Evolutionary conservation across 2,113 vertebrate genomes (phyloP), one percentile per base, ranked within the genome.

Genomic region (Climacteris rufus): DNA sequence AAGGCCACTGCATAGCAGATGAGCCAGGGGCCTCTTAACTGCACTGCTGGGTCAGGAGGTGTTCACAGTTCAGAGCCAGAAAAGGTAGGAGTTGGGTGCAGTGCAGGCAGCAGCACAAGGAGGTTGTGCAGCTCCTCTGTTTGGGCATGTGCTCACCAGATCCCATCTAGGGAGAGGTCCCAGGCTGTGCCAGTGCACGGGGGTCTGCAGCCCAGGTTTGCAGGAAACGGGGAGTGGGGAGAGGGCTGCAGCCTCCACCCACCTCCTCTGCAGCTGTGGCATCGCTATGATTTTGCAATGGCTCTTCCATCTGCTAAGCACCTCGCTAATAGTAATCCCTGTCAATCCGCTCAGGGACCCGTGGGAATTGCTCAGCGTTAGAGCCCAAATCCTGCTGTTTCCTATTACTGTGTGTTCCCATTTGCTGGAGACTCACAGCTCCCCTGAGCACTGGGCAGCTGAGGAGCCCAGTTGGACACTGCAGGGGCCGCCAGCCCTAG

Each of bases 241-340:
- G 50, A 20, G 12, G 18, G 12, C 28, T 74, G n/a, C 66, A 80
- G 30, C 42, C n/a, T 87, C 60, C 20, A 49, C 10, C 52, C 3
- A 0, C 35, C 75, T 91, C 64, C 52, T 59, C 33, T 72, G 69
- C 87, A 94, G 81, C 92, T 94, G 86, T 92, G 89, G 65, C 88
- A 89, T 72, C 4, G 0, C 25, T 0, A 3, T 60, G 79, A 60
- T 91, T 93, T 88, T 60, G 64, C 54, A 74, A 92, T 83, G 71
- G 42, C 52, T 91, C 71, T 86, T 93, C 72, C 60, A 42, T 94
- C 83, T 93, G 79, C 93, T 90, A 81, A 95, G 65, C 89, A 78
- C 90, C 83, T 93, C 23, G 0, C 93, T 87, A 90, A 89, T 49
- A 72, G 49, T 87, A 94, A 95, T 80, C 83, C 75, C 44, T 85